A percentile compares a stretch with the other conserved stretches of the same genome.
Evolutionary conservation across 2,797 vertebrate genomes (phyloP).

Genomic region (Danionella dracula): DNA sequence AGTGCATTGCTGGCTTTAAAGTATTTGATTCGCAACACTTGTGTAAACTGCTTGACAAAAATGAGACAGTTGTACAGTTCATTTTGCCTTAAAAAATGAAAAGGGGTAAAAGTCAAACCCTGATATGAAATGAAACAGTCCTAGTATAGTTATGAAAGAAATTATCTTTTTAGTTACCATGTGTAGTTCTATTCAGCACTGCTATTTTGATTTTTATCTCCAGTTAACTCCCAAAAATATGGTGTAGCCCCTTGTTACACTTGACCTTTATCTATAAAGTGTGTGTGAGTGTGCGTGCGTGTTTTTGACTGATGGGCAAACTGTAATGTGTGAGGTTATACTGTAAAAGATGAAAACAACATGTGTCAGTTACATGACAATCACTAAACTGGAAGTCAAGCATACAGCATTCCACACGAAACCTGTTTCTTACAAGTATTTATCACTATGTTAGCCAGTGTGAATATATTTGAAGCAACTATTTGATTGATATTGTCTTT

Average conservation of each 20-base stretch:
- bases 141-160: conserved; percentile 2
- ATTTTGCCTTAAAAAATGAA: conserved; percentile 42
- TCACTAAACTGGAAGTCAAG: conserved; percentile 38
- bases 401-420: conserved; percentile 41
- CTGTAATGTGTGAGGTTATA: conserved; percentile 26
- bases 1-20: conserved; percentile 31
- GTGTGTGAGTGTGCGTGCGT: too few relatives aligned
- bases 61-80: conserved; percentile 18
- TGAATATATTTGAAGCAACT: conserved; percentile 49
- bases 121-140: neutral
- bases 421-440: conserved; percentile 43
- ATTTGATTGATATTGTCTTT: conserved; percentile 57
- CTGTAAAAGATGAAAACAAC: conserved; percentile 31
- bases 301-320: conserved; percentile 7
- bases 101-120: neutral
- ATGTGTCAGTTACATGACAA: conserved; percentile 43
- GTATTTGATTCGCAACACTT: conserved; percentile 4
- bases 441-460: conserved; percentile 47
- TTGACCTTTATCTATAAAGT: neutral
- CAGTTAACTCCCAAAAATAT: conserved; percentile 14
- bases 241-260: neutral
- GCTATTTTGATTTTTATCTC: conserved; percentile 2
- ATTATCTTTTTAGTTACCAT: neutral
- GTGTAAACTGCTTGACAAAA: neutral
- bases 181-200: conserved; percentile 2